phyloP scores from a whole-genome alignment of 2,113 vertebrate species.

The Ictalurus furcatus region DNA sequence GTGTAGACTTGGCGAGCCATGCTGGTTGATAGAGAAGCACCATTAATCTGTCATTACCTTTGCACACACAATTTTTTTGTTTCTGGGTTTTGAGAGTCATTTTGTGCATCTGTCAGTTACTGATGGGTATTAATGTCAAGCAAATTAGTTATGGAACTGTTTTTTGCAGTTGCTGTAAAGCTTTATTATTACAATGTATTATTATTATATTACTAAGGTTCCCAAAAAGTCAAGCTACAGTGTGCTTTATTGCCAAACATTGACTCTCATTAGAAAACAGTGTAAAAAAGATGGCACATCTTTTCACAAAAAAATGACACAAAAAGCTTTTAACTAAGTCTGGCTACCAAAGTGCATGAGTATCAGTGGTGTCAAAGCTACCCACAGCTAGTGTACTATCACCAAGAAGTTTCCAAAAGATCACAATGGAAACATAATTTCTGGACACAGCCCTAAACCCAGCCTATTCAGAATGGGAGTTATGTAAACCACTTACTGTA shows the following conservation, averaged over 20 bases:
- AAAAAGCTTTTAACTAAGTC: not conserved
- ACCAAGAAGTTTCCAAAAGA: not conserved
- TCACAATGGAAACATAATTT: not conserved
- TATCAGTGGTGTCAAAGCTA: not conserved
- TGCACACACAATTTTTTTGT: not conserved
- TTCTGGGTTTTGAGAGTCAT: not conserved
- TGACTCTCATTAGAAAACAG: not conserved
- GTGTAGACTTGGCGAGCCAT: not conserved
- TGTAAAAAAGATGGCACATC: not conserved
- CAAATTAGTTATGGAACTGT: not conserved
- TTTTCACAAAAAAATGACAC: not conserved
- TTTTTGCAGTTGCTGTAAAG: not conserved
- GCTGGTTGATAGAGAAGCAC: not conserved
- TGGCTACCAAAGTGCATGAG: not conserved
- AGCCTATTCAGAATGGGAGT: not conserved
- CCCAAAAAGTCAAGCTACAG: not conserved
- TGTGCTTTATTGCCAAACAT: not conserved
- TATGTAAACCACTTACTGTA: not conserved
- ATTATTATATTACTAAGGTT: not conserved
- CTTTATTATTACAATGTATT: not conserved
- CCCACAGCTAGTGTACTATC: not conserved
- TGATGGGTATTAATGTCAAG: not conserved
- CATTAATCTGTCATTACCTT: not conserved
- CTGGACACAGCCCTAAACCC: not conserved
- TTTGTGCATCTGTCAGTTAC: not conserved